Percentiles rank a stretch among this genome's conserved stretches.
Evolutionary conservation across 2,888 invertebrate species (phyloP).

Genomic region (Electrophaes corylata): DNA sequence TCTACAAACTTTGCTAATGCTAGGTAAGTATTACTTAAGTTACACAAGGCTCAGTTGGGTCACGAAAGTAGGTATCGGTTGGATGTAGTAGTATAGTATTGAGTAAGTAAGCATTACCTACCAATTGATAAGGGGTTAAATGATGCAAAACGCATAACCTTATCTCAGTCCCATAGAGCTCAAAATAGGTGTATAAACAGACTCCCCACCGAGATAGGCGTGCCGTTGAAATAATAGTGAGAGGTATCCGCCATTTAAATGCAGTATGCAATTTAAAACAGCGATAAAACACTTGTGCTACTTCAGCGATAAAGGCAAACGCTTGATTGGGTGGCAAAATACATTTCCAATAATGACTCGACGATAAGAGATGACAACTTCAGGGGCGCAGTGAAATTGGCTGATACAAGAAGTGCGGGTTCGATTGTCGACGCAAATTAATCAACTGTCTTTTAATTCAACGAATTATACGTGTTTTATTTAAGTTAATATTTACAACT

Average conservation of each 20-base stretch:
- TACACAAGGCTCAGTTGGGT: not conserved
- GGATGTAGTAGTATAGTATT: not conserved
- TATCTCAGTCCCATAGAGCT: constrained; percentile 27
- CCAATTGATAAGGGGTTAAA: constrained; percentile 27
- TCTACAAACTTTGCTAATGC: too few relatives aligned
- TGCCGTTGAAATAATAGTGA: constrained; percentile 54
- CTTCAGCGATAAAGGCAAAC: constrained; percentile 48
- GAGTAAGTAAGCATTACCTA: constrained; percentile 3
- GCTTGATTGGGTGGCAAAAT: constrained; percentile 49
- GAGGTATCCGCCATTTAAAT: constrained; percentile 65
- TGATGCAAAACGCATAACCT: constrained; percentile 11
- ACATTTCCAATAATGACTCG: constrained; percentile 32
- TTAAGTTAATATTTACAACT: too few relatives aligned
- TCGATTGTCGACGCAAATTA: not conserved
- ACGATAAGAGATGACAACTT: constrained; percentile 2
- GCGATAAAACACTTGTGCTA: constrained; percentile 43
- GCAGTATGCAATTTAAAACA: constrained; percentile 55
- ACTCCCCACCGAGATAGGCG: constrained; percentile 50
- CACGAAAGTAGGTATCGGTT: not conserved
- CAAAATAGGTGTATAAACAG: constrained; percentile 22
- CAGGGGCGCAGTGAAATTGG: not conserved
- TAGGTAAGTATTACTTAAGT: not conserved
- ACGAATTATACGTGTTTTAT: too few relatives aligned
- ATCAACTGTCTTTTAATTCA: too few relatives aligned
- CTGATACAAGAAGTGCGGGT: not conserved